Percentiles rank a stretch among this genome's conserved stretches.
Conservation (phyloP, 2,888 invertebrate genomes). For the Pyrochroa serraticornis region DNA sequence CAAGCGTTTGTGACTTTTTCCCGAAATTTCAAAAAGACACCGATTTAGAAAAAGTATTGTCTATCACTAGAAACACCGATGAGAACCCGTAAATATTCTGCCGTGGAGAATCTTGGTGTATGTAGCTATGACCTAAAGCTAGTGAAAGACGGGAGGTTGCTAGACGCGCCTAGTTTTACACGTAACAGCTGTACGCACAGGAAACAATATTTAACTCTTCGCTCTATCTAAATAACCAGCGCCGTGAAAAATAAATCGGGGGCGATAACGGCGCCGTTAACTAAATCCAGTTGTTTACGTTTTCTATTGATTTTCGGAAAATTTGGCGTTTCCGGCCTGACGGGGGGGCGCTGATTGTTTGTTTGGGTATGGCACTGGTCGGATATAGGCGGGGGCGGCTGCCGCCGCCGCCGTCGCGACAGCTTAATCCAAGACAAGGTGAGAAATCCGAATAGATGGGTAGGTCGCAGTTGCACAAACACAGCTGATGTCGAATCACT, state of each 20-base stretch:
- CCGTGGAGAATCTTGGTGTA: conserved; percentile 41
- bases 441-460: conserved; percentile 25
- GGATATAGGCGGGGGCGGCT: conserved; percentile 7
- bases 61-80: conserved; percentile 4
- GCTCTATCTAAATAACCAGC: conserved; percentile 25
- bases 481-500: conserved; percentile 55
- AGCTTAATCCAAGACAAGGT: conserved; percentile 21
- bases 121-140: conserved; percentile 37
- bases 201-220: conserved; percentile 29
- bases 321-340: conserved; percentile 1
- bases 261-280: conserved; percentile 28
- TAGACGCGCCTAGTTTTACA: conserved; percentile 24
- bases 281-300: conserved; percentile 12
- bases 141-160: conserved; percentile 53
- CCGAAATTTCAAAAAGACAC: conserved; percentile 21
- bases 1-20: conserved; percentile 27
- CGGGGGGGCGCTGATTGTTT: not conserved
- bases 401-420: conserved; percentile 21
- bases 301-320: too few relatives aligned
- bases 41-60: conserved; percentile 14
- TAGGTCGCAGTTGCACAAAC: conserved; percentile 43
- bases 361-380: not conserved
- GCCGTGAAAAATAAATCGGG: conserved; percentile 22
- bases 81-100: conserved; percentile 50
- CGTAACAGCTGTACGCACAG: conserved; percentile 30